Evolutionary conservation across 2,113 vertebrate genomes (phyloP).

Genomic region (Rhipidura dahli): DNA sequence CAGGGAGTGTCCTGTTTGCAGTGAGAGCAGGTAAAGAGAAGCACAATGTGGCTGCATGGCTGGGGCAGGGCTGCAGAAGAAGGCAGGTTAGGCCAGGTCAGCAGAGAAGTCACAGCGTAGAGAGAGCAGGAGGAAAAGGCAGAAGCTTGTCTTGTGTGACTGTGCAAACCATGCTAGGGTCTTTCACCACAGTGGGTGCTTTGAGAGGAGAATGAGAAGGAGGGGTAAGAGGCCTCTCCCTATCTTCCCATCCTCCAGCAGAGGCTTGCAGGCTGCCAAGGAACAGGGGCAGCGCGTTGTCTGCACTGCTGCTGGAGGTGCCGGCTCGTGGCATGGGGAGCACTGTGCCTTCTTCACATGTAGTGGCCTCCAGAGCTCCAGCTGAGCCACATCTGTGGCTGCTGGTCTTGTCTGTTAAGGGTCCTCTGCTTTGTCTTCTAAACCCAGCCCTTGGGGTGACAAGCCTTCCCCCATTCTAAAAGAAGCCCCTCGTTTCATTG

Average conservation of each 20-base stretch:
- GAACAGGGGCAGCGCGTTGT: neutral
- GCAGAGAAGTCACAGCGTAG: accelerated
- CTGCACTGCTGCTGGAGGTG: neutral
- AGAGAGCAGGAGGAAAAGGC: neutral
- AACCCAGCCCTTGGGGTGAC: accelerated
- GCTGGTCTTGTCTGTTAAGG: neutral
- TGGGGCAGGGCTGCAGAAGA: neutral
- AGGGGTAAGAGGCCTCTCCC: neutral
- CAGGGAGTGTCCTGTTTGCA: neutral
- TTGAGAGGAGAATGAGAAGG: neutral
- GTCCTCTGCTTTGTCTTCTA: neutral
- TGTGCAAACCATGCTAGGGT: neutral
- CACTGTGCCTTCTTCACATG: neutral
- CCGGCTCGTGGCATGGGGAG: neutral
- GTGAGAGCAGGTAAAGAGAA: neutral
- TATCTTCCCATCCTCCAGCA: neutral
- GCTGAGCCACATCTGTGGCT: neutral
- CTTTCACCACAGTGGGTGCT: neutral
- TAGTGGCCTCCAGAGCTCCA: neutral
- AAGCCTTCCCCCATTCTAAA: neutral
- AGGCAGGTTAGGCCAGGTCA: neutral
- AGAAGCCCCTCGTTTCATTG: neutral
- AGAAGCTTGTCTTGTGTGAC: neutral
- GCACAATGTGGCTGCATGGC: neutral
- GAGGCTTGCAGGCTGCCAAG: neutral